Evolutionary conservation across 23 tunicate species (phyloP), one percentile per base, ranked within the genome.

Genomic region (Ascidia mentula): DNA sequence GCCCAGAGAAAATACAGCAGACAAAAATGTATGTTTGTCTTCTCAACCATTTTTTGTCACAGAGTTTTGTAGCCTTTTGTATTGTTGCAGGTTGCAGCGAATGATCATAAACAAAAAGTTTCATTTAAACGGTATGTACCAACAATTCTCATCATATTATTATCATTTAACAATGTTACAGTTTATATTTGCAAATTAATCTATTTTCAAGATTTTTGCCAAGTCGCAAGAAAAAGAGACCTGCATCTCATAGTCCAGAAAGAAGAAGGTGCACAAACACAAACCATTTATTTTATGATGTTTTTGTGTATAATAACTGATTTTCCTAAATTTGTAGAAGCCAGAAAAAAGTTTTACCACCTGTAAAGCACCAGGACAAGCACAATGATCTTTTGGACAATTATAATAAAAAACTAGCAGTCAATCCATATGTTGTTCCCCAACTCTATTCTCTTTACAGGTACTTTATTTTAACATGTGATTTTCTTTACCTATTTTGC

Each of bases 351-450:
- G 65, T 53, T 53, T 28, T 3, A 3, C 22, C 65, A 3, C 28
- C 22, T 6, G 28, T 20, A 6, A 53, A 53, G 65, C 65, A 26
- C 7, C 22, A 28, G 65, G 24, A 53, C 24, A 53, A 53, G 24
- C 65, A 26, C 65, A 53, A 9, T 3, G 28, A 65, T 15, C 32
- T 38, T 32, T 37, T 87, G 12, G 86, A 74, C 15, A 53, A 69
- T 18, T 46, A 75, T 45, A 78, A 87, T 26, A 82, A 46, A 40
- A 34, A 81, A 8, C 71, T 87, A 2, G 59, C 60, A 18, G 86
- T 87, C 22, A 87, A 87, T 40, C 92, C 92, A 1, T 87, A 75
- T 79, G 86, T 87, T 26, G 92, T 87, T 2, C 92, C 92, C 28
- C 92, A 87, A 37, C 82, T 87, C 18, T 87, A 81, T 82, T 75